Evolutionary conservation across 2,113 vertebrate species (phyloP).

Genomic region (Phalacrocorax brasilianus): DNA sequence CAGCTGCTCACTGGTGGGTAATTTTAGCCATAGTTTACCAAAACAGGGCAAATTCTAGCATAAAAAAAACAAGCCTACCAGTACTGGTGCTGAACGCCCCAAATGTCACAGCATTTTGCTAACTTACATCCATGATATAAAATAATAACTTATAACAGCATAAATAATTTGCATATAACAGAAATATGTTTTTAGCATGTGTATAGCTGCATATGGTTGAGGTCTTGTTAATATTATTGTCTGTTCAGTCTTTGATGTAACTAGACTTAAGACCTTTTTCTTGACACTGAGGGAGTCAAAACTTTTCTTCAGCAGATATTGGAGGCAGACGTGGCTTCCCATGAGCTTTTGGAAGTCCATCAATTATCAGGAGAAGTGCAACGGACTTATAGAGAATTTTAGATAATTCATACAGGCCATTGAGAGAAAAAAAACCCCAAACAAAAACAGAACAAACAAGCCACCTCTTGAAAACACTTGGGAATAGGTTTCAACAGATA

Average conservation of each 20-base stretch:
- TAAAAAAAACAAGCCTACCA: background rate
- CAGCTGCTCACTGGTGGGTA: background rate
- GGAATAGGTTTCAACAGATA: background rate
- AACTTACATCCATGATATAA: accelerated
- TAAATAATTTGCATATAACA: background rate
- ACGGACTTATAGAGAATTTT: background rate
- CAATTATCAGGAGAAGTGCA: background rate
- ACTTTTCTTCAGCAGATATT: background rate
- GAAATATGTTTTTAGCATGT: background rate
- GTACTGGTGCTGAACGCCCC: background rate
- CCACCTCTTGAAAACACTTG: background rate
- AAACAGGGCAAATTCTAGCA: background rate
- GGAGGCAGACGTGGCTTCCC: background rate
- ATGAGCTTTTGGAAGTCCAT: background rate
- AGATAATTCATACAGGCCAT: accelerated
- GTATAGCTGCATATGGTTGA: background rate
- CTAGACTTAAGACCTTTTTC: accelerated
- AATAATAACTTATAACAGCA: background rate
- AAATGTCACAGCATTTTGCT: background rate
- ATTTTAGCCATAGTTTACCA: background rate
- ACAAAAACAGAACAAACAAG: no score
- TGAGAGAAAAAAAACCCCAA: background rate
- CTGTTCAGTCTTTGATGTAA: background rate
- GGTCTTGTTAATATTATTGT: background rate
- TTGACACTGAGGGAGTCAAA: background rate